Conservation (phyloP, 2,113 vertebrate species). For the Anhinga rufa region DNA sequence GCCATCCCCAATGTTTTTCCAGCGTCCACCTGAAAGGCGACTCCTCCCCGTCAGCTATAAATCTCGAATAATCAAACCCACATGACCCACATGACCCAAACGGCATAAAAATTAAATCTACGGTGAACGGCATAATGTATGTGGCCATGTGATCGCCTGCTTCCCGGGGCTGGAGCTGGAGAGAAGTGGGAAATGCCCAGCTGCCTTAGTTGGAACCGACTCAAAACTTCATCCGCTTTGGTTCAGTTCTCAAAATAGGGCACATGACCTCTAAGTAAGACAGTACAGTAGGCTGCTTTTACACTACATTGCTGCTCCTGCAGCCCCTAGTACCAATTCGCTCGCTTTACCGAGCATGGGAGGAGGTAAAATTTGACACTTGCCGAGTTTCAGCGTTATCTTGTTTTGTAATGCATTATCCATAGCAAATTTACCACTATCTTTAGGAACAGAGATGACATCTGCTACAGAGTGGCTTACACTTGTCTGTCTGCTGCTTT, state of each 20-base stretch:
- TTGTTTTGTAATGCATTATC: conserved; percentile 48
- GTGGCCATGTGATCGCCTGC: conserved; percentile 14
- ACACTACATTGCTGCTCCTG: not conserved
- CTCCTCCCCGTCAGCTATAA: not conserved
- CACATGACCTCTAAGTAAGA: conserved; percentile 62
- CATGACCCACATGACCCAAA: not conserved
- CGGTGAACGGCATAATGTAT: conserved; percentile 3
- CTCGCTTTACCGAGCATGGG: not conserved
- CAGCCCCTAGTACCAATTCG: not conserved
- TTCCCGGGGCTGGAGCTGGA: conserved; percentile 32
- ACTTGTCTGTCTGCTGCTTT: conserved; percentile 63
- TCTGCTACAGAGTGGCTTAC: conserved; percentile 57
- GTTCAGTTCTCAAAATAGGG: conserved; percentile 66
- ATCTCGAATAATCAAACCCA: not conserved
- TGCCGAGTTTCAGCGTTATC: not conserved
- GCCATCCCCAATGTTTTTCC: not conserved
- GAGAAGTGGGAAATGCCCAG: conserved; percentile 69
- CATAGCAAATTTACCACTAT: conserved; percentile 55
- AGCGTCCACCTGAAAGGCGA: not conserved
- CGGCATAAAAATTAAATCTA: not conserved
- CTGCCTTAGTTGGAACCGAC: conserved; percentile 65
- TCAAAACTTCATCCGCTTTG: conserved; percentile 71
- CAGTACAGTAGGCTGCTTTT: conserved; percentile 52
- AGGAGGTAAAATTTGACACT: conserved; percentile 33
- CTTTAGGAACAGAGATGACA: conserved; percentile 65